Base-by-base conservation (phyloP, 64 coral and sea anemone genomes). In the Montipora sp. region DNA sequence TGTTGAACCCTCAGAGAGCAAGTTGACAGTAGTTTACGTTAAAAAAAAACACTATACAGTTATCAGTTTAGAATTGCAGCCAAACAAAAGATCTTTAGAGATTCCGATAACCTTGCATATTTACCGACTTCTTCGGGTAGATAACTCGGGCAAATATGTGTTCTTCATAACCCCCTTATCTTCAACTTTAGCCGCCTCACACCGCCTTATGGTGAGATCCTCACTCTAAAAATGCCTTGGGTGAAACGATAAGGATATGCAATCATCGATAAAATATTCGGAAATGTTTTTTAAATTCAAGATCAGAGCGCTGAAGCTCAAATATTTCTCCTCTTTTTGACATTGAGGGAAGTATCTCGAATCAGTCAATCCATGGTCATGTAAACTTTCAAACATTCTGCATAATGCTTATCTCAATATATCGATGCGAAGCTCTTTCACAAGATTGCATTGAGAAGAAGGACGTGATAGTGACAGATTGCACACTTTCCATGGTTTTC, bases 151-250 rank as follows among this genome's bases (percentile, higher is more conserved):
- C 3, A 3, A 23, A 43, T 49, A 48, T 85, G 61, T 71, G 61
- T 85, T 85, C 50, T 71, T 45, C 45, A 85, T 72, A 85, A 71
- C 47, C 20, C 19, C 45, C 82, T 85, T 85, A 85, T 85, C 82
- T 48, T 9, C 3, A 12, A 21, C 1, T 15, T 18, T 47, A 65
- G 36, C 59, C 49, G 82, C 4, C 82, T 49, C 27, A 47, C 43
- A 47, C 59, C 59, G 14, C 80, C 24, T 51, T 14, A n/a, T 71
- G 50, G 67, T 49, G 66, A 45, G 16, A 72, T 71, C 20, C 68
- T 21, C 21, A 24, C 19, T 23, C 68, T 7, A 5, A 5, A 71
- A 66, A 71, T 0, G 18, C 65, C 36, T 83, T 47, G 43, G 13
- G 16, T 70, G 65, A 51, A 48, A 85, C 65, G 82, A 85, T 85